Base-by-base conservation (phyloP, 2,888 invertebrate genomes). In the Limnephilus rhombicus region DNA sequence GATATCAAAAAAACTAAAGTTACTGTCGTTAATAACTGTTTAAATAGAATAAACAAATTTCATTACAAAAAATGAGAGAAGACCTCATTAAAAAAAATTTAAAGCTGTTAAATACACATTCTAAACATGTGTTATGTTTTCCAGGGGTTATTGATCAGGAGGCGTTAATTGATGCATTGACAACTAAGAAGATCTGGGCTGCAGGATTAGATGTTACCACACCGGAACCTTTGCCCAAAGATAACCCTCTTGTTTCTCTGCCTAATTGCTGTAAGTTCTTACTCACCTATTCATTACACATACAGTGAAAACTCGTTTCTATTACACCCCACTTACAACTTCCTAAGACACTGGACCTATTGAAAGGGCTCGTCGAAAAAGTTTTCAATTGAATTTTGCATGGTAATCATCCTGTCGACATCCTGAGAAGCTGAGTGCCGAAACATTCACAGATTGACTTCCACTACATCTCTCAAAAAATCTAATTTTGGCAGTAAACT, bases 191-290 rank as follows among this genome's bases (percentile, higher is more conserved):
- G 93, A 99, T 99, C 93, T 98, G 97, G 94, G 98, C 98, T 0
- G 99, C 99, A 1, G 99, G 99, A 0, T 96, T 99, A 3, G 99
- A 99, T 95, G 99, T 99, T 4, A 98, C 98, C 94, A 97, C 97
- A 1, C 99, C 99, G 0, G 99, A 99, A 95, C 99, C 99, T 0
- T 95, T 99, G 91, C 98, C 99, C 0, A 95, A 96, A 11, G 97
- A 98, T 95, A 97, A 98, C 95, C 98, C 98, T 91, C 95, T 99
- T n/a, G 94, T 98, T 24, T 97, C 96, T 45, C 95, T 99, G 68
- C 97, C 97, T 4, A 99, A 99, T 95, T 98, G 98, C 94, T 97
- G 98, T 98, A 95, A 96, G 97, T 96, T 93, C 41, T 68, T 24
- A 68, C n/a, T 24, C 68, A 11, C 24, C 68, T 9, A n/a, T 68